A percentile compares a stretch with the other conserved stretches of the same genome.
Evolutionary conservation across 2,888 invertebrate species (phyloP).

Genomic region (Heliconius cydno): DNA sequence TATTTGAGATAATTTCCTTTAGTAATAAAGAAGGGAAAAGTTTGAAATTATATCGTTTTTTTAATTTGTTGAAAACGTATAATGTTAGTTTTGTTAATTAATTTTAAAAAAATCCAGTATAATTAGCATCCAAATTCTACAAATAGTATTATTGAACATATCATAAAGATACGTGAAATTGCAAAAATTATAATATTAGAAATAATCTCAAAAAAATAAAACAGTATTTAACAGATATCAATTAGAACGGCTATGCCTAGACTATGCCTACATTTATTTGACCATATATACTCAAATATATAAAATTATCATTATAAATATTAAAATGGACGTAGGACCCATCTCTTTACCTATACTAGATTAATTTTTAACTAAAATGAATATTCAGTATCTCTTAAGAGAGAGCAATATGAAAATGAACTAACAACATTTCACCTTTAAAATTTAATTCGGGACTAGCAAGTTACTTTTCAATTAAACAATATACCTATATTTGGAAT

Average conservation of each 20-base stretch:
- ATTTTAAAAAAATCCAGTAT: too few species aligned
- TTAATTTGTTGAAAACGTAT: too few species aligned
- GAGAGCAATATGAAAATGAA: slow-evolving; percentile 12
- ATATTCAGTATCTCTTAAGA: slow-evolving; percentile 7
- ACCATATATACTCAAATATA: background rate
- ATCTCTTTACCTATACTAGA: too few species aligned
- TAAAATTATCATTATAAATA: background rate
- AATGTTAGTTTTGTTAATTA: too few species aligned
- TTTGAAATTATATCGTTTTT: too few species aligned
- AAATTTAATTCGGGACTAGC: slow-evolving; percentile 2
- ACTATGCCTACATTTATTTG: background rate
- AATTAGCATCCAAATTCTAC: too few species aligned
- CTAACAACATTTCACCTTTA: background rate
- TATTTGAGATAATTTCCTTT: background rate
- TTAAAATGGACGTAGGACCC: background rate
- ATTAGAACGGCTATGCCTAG: too few species aligned
- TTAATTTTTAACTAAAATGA: background rate
- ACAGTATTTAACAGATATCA: too few species aligned
- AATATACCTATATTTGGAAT: slow-evolving; percentile 5
- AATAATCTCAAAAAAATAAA: too few species aligned
- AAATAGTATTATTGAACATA: too few species aligned
- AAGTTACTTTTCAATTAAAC: slow-evolving; percentile 34
- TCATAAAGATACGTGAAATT: too few species aligned
- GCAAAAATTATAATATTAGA: too few species aligned
- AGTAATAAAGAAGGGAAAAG: background rate